Evolutionary conservation across 1,140 invertebrate species (phyloP).

Genomic region (Drosophila bifasciata): DNA sequence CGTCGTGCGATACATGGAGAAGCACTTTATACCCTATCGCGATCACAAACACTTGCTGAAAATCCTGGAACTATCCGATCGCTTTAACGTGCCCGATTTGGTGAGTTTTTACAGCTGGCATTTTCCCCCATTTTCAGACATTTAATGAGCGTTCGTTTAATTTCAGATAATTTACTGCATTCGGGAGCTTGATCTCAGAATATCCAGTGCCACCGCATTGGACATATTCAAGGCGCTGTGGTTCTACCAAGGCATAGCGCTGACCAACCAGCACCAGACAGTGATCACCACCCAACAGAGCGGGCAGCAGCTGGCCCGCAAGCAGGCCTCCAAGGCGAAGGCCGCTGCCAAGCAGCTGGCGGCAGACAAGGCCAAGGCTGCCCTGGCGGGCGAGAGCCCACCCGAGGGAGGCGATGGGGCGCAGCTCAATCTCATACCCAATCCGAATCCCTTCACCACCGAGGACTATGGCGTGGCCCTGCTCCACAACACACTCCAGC

Average conservation of each 20-base stretch:
- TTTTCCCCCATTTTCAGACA: not conserved
- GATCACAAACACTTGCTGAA: conserved; percentile 82
- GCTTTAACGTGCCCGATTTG: conserved; percentile 82
- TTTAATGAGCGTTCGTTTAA: not conserved
- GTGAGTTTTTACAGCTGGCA: conserved; percentile 50
- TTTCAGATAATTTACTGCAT: conserved; percentile 79
- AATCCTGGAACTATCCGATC: conserved; percentile 78
- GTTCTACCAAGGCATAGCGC: conserved; percentile 77
- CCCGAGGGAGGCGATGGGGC: conserved; percentile 44
- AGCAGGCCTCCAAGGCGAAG: conserved; percentile 64
- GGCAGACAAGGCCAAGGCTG: conserved; percentile 34
- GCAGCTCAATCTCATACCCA: conserved; percentile 67
- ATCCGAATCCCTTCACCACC: conserved; percentile 80
- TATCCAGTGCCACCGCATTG: conserved; percentile 74
- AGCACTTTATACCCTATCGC: conserved; percentile 78
- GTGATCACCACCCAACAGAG: conserved; percentile 76
- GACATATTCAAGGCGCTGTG: conserved; percentile 80
- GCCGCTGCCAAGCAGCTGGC: conserved; percentile 54
- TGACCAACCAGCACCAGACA: conserved; percentile 75
- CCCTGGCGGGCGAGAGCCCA: conserved; percentile 36
- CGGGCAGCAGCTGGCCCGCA: conserved; percentile 54
- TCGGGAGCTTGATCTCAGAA: conserved; percentile 79
- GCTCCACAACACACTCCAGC: conserved; percentile 77
- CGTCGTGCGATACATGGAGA: conserved; percentile 81
- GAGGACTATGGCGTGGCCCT: conserved; percentile 80